Conservation (phyloP, 2,113 vertebrate genomes). For the Lasiurus borealis region DNA sequence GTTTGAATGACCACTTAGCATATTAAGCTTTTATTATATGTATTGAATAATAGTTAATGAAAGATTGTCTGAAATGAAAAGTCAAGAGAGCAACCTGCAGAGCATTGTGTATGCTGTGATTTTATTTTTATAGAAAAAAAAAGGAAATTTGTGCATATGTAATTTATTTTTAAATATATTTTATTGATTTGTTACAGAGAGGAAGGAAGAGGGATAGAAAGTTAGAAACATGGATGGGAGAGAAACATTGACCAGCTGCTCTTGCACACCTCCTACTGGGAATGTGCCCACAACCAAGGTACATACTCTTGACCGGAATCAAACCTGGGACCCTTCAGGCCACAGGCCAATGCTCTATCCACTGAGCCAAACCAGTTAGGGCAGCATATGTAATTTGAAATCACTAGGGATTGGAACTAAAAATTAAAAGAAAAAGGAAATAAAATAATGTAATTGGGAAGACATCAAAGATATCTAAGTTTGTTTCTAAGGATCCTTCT, state of each 20-base stretch:
- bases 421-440: constrained; percentile 37
- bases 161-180: not conserved
- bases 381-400: not conserved
- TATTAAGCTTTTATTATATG: too few relatives aligned
- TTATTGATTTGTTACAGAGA: too few relatives aligned
- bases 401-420: not conserved
- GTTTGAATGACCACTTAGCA: too few relatives aligned
- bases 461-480: constrained; percentile 61
- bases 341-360: too few relatives aligned
- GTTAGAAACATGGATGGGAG: too few relatives aligned
- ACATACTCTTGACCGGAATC: too few relatives aligned
- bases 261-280: too few relatives aligned
- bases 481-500: constrained; percentile 59
- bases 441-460: constrained; percentile 50
- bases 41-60: not conserved
- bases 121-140: not conserved
- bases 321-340: too few relatives aligned
- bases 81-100: not conserved
- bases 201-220: too few relatives aligned
- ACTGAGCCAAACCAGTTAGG: too few relatives aligned
- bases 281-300: too few relatives aligned
- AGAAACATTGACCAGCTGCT: too few relatives aligned
- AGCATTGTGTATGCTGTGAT: not conserved
- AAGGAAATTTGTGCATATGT: not conserved
- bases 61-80: not conserved